These are phyloP conservation scores for Dipus sagitta DNA, from an alignment of 2,797 vertebrate species.

Conservation along the genomic window DNA sequence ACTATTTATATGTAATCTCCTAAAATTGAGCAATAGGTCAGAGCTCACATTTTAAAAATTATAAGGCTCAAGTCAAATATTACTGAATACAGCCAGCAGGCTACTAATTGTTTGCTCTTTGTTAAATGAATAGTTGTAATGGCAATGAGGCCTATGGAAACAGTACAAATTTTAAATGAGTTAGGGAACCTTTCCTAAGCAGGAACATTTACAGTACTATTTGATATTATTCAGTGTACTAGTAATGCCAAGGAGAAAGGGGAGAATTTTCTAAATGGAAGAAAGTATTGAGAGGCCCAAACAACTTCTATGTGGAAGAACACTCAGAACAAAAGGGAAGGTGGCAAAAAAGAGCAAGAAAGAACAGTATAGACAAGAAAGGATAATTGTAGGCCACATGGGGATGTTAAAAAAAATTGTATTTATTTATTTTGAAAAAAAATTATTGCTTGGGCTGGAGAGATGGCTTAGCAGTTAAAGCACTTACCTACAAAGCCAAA, in stretches of 20 bases:
- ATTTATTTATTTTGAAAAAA: too few species aligned
- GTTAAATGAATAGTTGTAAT: not conserved
- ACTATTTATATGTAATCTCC: not conserved
- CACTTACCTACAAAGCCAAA: too few species aligned
- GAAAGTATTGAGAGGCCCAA: not conserved
- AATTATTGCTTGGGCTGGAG: too few species aligned
- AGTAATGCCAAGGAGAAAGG: not conserved
- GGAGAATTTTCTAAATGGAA: not conserved
- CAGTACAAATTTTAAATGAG: not conserved
- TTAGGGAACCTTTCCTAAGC: not conserved
- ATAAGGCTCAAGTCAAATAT: not conserved
- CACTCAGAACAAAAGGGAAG: not conserved
- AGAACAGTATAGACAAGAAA: not conserved
- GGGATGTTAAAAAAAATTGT: not conserved
- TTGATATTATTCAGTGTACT: not conserved
- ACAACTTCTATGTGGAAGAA: not conserved
- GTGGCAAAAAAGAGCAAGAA: not conserved
- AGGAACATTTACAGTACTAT: not conserved
- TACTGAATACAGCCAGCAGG: not conserved
- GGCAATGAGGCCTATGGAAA: not conserved
- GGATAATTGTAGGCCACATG: not conserved
- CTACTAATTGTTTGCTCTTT: constrained; percentile 2
- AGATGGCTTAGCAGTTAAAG: too few species aligned
- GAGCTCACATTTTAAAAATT: not conserved
- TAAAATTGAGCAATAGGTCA: not conserved